Evolutionary conservation across 2,888 invertebrate genomes (phyloP), one percentile per base, ranked within the genome.

Genomic region (Nasonia oneida): DNA sequence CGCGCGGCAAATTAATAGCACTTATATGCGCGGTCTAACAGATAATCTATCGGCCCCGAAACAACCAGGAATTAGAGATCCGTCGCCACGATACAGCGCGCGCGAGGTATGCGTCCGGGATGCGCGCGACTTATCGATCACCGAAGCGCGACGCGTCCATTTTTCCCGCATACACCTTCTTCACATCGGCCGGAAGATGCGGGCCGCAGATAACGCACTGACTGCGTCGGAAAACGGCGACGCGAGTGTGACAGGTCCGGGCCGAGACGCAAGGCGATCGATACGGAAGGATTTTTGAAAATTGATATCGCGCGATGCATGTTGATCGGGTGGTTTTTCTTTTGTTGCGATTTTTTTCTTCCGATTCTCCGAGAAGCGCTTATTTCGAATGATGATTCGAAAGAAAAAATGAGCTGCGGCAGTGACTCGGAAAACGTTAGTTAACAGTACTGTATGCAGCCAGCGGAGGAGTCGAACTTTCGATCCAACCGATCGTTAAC

Each of bases 91-190:
- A 23, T 23, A 23, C 23, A 23, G 23, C 23, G 23, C 23, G 23
- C 23, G 23, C 23, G 23, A 23, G 23, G 23, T 23, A 23, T 23
- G 23, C 23, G 23, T 23, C 23, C 23, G 23, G 23, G 23, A 23
- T 23, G 23, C 23, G 23, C 23, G 23, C 23, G 6, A 29, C 70
- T 85, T 85, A 85, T 85, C 85, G 85, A 85, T 85, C 85, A 75
- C 47, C 42, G 23, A n/a, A 42, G 14, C 73, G 73, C 73, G 57
- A 61, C 70, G 61, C 47, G 77, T 42, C 71, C 61, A 81, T 81
- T 81, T 85, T 77, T 85, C 81, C 29, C 29, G 15, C 10, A n/a
- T 47, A 75, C 75, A 70, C 76, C 76, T 80, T 61, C 18, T 61
- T 8, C n/a, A 8, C 8, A 61, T 61, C 57, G 57, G n/a, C 2